These are phyloP conservation scores for Sebastes nivosus DNA, from an alignment of 2,797 vertebrate genomes.

Conservation along the genomic window DNA sequence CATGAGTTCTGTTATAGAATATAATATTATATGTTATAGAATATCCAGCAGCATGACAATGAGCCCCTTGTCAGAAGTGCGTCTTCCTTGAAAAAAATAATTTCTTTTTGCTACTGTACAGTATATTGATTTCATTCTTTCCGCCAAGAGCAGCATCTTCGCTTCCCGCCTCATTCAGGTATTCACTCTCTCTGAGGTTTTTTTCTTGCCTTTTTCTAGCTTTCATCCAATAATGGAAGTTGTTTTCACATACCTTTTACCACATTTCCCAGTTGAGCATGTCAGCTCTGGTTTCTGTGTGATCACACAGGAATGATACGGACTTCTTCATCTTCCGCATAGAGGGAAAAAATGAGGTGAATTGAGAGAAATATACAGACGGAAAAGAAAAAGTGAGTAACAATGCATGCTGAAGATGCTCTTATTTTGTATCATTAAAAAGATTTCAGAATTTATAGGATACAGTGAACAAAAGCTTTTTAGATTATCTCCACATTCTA, in stretches of 20 bases:
- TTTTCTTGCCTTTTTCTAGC: not conserved
- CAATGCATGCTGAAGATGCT: not conserved
- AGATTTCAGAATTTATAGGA: not conserved
- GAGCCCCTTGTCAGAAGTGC: not conserved
- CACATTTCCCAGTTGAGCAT: conserved; percentile 34
- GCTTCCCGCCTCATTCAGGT: not conserved
- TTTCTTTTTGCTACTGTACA: not conserved
- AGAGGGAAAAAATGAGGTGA: not conserved
- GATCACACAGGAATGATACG: not conserved
- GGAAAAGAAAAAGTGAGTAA: not conserved
- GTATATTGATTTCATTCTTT: not conserved
- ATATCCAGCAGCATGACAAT: conserved; percentile 1
- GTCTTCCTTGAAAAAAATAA: not conserved
- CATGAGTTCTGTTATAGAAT: not conserved
- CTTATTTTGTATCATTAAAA: not conserved
- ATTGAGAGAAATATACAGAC: not conserved
- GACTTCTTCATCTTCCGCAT: too few relatives aligned
- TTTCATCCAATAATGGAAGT: conserved; percentile 46
- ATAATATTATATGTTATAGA: not conserved
- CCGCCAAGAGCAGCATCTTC: not conserved
- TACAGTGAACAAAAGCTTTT: not conserved
- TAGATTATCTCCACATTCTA: not conserved
- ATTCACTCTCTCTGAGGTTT: conserved; percentile 4
- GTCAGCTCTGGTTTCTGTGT: not conserved
- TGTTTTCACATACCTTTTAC: conserved; percentile 46